Conservation (phyloP, 1,140 invertebrate species). For the Lepidotrigona ventralis region DNA sequence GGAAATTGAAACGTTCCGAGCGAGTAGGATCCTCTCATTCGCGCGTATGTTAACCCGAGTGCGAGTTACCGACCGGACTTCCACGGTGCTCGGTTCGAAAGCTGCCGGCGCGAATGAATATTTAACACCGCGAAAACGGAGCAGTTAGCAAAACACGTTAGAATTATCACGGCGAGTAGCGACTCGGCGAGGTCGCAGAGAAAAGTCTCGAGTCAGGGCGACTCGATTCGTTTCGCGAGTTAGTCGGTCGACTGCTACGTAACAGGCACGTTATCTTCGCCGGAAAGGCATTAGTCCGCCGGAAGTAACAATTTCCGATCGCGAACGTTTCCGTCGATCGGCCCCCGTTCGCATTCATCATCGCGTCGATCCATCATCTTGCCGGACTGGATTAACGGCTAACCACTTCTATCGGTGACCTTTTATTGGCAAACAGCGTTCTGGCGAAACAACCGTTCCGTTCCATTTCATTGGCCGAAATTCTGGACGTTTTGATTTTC, state of each 20-base stretch:
- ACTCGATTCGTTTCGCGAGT: too few species aligned
- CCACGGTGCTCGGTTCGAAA: background rate
- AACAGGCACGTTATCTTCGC: conserved; percentile 58
- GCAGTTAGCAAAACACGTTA: background rate
- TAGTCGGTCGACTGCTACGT: background rate
- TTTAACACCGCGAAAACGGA: background rate
- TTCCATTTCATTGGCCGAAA: background rate
- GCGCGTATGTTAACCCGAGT: background rate
- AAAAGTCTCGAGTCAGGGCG: background rate
- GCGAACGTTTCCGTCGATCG: conserved; percentile 68
- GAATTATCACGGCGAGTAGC: background rate
- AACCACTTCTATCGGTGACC: conserved; percentile 24
- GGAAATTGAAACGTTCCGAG: conserved; percentile 41
- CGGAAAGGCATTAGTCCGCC: conserved; percentile 67
- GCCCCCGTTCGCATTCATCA: conserved; percentile 64
- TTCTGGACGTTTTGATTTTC: background rate
- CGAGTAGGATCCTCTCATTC: conserved; percentile 11
- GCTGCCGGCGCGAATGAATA: conserved; percentile 22
- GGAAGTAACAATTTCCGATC: conserved; percentile 73
- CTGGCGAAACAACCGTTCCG: conserved; percentile 1
- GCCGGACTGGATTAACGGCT: conserved; percentile 51
- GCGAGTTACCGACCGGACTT: conserved; percentile 15
- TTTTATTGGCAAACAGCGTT: conserved; percentile 25
- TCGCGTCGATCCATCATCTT: conserved; percentile 54
- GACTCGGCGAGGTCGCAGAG: background rate